These are phyloP conservation scores for Cryptus viduatorius DNA, from an alignment of 2,888 invertebrate genomes.

Conservation along the genomic window DNA sequence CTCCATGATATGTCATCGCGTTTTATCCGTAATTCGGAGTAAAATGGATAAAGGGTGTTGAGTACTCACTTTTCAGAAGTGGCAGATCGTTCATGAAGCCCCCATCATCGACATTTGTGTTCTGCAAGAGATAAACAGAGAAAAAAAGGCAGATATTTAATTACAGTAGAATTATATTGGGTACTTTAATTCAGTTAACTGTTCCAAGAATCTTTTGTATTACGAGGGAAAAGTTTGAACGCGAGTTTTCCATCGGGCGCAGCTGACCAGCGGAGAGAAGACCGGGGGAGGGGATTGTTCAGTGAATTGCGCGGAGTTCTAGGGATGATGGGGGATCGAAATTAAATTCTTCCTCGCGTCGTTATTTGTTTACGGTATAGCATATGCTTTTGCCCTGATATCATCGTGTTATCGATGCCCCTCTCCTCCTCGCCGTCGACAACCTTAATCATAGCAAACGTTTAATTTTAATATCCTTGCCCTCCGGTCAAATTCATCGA, in stretches of 20 bases:
- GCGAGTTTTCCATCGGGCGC: neutral
- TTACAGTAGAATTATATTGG: neutral
- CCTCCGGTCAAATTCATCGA: conserved; percentile 16
- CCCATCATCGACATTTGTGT: conserved; percentile 94
- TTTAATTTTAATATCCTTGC: conserved; percentile 44
- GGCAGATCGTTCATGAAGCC: conserved; percentile 96
- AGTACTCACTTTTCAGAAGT: conserved; percentile 89
- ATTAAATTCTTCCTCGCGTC: conserved; percentile 71
- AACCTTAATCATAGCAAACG: conserved; percentile 27
- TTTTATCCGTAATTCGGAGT: neutral
- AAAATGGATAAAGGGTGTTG: neutral
- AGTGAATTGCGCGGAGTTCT: conserved; percentile 35
- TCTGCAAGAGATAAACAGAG: conserved; percentile 86
- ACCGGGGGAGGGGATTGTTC: conserved; percentile 12
- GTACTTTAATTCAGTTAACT: neutral
- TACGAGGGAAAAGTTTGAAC: neutral
- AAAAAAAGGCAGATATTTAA: conserved; percentile 42
- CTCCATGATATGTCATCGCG: too few species aligned
- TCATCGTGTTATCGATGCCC: conserved; percentile 45
- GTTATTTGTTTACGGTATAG: conserved; percentile 54
- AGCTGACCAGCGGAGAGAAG: neutral
- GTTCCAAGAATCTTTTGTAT: neutral
- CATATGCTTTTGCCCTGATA: conserved; percentile 2
- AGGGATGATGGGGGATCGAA: conserved; percentile 48
- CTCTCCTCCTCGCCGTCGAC: conserved; percentile 12